Evolutionary conservation across 2,888 invertebrate species (phyloP).

Genomic region (Melikaiella ostensackeni): DNA sequence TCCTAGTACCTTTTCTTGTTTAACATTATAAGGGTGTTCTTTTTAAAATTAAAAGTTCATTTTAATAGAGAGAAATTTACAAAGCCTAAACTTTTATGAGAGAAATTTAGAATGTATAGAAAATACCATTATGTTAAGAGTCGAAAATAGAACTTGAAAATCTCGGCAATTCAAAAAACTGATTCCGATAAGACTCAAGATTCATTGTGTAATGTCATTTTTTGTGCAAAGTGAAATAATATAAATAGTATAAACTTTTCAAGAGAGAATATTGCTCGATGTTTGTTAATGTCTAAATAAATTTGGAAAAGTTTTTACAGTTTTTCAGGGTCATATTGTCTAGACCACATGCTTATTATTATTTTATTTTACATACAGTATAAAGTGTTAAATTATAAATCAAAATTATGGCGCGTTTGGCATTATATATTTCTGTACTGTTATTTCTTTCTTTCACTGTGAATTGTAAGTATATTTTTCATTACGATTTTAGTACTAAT

Average conservation of each 20-base stretch:
- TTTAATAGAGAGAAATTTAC: neutral
- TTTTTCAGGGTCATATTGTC: neutral
- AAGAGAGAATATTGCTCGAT: neutral
- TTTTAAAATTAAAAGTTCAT: neutral
- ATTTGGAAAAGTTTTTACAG: neutral
- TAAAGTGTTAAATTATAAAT: neutral
- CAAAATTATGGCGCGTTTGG: conserved; percentile 2
- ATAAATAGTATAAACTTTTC: neutral
- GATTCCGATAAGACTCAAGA: neutral
- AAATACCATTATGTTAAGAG: neutral
- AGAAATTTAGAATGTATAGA: neutral
- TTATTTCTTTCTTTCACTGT: neutral
- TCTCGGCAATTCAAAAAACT: neutral
- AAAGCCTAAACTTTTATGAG: neutral
- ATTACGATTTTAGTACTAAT: neutral
- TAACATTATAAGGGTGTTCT: neutral
- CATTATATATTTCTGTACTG: neutral
- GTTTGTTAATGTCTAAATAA: neutral
- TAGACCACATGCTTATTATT: neutral
- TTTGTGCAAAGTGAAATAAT: neutral
- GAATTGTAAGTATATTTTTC: conserved; percentile 14
- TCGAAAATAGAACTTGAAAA: conserved; percentile 22
- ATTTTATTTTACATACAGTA: neutral
- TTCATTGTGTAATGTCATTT: neutral
- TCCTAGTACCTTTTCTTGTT: neutral